A percentile compares a stretch with the other conserved stretches of the same genome.
Evolutionary conservation across 2,113 vertebrate genomes (phyloP).

Genomic region (Triplophysa siluroides): DNA sequence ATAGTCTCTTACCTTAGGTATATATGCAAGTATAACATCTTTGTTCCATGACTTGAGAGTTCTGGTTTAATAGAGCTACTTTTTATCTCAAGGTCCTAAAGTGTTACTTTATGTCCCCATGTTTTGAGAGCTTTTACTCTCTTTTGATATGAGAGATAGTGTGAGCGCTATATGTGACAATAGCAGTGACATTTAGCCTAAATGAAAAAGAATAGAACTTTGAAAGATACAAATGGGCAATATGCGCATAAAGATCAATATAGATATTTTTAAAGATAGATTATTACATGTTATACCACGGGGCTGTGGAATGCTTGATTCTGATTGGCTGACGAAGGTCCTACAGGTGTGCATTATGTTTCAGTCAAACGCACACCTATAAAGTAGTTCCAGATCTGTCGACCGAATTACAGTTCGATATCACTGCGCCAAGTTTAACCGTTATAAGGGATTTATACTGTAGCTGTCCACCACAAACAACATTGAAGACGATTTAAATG

Average conservation of each 20-base stretch:
- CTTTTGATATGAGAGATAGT: background rate
- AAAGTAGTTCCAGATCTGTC: too few relatives aligned
- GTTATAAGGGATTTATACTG: too few relatives aligned
- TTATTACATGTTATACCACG: background rate
- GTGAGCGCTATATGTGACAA: background rate
- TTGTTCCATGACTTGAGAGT: slow-evolving; percentile 29
- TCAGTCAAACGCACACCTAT: too few relatives aligned
- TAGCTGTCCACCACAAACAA: too few relatives aligned
- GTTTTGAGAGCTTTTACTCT: background rate
- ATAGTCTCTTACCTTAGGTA: background rate
- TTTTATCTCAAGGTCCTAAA: slow-evolving; percentile 34
- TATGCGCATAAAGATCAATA: background rate
- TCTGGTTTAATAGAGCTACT: slow-evolving; percentile 31
- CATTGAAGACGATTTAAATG: too few relatives aligned
- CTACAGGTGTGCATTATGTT: too few relatives aligned
- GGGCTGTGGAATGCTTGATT: too few relatives aligned
- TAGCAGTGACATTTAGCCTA: background rate
- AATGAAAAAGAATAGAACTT: background rate
- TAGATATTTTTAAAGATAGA: background rate
- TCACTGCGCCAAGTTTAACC: too few relatives aligned
- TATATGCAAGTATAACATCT: slow-evolving; percentile 12
- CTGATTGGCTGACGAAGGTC: too few relatives aligned
- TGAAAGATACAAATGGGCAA: background rate
- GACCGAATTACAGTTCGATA: too few relatives aligned
- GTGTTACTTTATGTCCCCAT: background rate